Conservation (phyloP, 1,140 invertebrate species). For the Sminthurinus signatus region DNA sequence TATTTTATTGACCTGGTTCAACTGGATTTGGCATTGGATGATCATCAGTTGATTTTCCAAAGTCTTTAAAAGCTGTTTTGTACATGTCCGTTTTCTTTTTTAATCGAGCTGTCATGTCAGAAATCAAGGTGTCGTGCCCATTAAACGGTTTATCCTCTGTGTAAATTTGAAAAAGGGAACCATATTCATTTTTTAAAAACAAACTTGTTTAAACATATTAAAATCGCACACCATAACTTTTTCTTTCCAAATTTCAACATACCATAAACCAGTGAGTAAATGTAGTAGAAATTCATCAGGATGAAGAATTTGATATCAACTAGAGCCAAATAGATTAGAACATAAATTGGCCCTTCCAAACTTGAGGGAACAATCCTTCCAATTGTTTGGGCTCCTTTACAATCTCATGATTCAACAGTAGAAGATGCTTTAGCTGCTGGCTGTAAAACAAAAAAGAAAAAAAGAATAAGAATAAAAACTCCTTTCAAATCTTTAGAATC, state of each 20-base stretch:
- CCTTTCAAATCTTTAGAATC: no score
- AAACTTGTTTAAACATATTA: no score
- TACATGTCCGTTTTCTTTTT: conserved; percentile 6
- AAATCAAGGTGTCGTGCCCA: background rate
- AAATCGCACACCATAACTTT: no score
- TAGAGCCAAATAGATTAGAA: conserved; percentile 11
- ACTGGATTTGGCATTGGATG: background rate
- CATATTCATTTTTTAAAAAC: no score
- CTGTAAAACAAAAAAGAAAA: background rate
- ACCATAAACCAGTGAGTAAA: conserved; percentile 15
- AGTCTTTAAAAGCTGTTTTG: conserved; percentile 1
- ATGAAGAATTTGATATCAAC: conserved; percentile 21
- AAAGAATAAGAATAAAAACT: no score
- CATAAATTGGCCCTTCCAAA: conserved; percentile 18
- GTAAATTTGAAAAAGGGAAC: no score
- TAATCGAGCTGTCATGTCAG: background rate
- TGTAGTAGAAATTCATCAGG: conserved; percentile 13
- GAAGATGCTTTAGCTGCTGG: conserved; percentile 1
- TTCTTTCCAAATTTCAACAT: conserved; percentile 12
- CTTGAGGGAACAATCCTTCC: conserved; percentile 11
- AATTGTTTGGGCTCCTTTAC: conserved; percentile 1
- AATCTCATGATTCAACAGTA: background rate
- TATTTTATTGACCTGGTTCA: no score
- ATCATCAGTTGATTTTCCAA: background rate
- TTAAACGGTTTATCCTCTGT: background rate